Evolutionary conservation across 2,797 vertebrate species (phyloP), one percentile per base, ranked within the genome.

Genomic region (Selene dorsalis): DNA sequence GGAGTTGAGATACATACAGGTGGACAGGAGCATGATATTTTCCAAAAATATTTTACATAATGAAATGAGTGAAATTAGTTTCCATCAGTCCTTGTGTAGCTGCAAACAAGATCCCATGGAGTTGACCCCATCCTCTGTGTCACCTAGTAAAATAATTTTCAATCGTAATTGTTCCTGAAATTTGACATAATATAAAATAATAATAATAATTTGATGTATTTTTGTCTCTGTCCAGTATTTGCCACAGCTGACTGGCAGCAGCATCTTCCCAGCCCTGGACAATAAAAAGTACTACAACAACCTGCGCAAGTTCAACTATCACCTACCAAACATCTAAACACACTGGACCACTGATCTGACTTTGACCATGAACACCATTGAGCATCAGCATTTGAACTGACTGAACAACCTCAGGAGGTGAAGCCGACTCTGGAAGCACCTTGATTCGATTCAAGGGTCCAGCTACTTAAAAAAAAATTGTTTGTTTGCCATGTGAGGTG

Each of bases 301-400:
- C 84, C 89, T 95, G 64, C 95, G 92, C 85, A 97, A 95, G 89
- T 93, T 96, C 60, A 96, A 96, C 93, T 98, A 95, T 77, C 96
- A 93, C 74, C 96, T 99, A 2, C 97, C 97, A 6, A 97, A 97
- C 92, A 98, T 99, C 92, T 99, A 93, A 94, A 30, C 59, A 0
- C 6, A 12, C n/a, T 0, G 18, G 32, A 30, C 35, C 45, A 12
- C 53, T 7, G 26, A 53, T 18, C 69, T 0, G 48, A 56, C 45
- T 57, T 12, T 9, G 26, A 30, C 61, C 69, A 2, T 3, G 14
- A 12, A 12, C 41, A 13, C 20, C 32, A 0, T n/a, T 60, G 12
- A 63, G 18, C 4, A 20, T 43, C 65, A 14, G 32, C 20, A 0
- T 77, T 75, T 85, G 58, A n/a, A n/a, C n/a, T n/a, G n/a, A n/a